phyloP scores from a whole-genome alignment of 2,888 invertebrate species.

The Cancer borealis region DNA sequence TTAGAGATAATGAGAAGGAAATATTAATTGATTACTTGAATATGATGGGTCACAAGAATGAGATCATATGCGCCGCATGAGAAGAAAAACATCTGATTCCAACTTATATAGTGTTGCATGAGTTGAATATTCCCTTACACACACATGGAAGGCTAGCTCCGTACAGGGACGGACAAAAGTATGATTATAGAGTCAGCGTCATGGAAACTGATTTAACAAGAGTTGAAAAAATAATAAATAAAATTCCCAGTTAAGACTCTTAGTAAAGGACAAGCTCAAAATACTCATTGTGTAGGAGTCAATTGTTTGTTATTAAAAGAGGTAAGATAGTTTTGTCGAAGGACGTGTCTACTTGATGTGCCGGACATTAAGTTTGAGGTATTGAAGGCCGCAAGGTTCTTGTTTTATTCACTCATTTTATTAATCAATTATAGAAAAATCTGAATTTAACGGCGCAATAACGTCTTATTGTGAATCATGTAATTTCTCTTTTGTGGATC shows the following conservation, averaged over 20 bases:
- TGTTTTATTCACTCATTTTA: no score
- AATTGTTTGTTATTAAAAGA: not conserved
- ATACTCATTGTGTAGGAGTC: not conserved
- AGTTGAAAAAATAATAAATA: not conserved
- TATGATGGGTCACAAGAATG: no score
- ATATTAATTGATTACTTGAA: no score
- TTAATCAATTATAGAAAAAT: no score
- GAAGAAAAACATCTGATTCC: no score
- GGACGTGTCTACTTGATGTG: not conserved
- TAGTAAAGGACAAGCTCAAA: not conserved
- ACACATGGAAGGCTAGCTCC: not conserved
- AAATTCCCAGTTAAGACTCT: not conserved
- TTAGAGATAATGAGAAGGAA: no score
- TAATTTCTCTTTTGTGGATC: no score
- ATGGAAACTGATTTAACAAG: not conserved
- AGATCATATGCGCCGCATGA: no score
- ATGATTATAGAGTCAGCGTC: not conserved
- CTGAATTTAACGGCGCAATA: no score
- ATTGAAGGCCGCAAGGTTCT: not conserved
- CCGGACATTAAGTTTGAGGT: not conserved
- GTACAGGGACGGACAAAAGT: not conserved
- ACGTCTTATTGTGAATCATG: no score
- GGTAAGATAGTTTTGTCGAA: not conserved
- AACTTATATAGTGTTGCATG: no score
- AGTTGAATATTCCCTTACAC: not conserved